These are phyloP conservation scores for Hyperoodon ampullatus DNA, from an alignment of 2,113 vertebrate species.

Conservation along the genomic window DNA sequence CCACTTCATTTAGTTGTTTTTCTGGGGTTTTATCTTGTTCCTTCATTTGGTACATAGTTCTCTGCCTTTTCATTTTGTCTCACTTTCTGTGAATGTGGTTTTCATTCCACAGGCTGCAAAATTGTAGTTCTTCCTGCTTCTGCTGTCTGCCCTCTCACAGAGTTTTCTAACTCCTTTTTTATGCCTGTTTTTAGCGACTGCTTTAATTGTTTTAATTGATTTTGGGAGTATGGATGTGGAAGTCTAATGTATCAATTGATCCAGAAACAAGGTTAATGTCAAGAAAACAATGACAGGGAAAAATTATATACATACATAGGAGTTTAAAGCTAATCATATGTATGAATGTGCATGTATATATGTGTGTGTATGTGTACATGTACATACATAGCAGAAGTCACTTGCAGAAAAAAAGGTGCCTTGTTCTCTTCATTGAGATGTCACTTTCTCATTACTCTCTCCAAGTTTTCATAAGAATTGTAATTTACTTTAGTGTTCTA, in stretches of 20 bases:
- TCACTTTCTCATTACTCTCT: constrained; percentile 77
- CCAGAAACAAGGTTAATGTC: background rate
- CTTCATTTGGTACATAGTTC: too few species aligned
- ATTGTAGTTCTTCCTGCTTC: too few species aligned
- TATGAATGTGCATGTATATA: rapidly evolving
- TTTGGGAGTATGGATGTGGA: background rate
- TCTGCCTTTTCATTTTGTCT: too few species aligned
- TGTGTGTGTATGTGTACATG: background rate
- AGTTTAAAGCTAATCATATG: background rate
- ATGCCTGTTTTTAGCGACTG: background rate
- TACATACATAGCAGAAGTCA: background rate
- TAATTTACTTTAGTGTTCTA: background rate
- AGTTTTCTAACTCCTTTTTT: background rate
- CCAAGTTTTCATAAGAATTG: background rate
- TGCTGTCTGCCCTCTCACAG: background rate
- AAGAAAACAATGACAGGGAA: background rate
- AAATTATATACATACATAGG: background rate
- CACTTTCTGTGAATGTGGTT: too few species aligned
- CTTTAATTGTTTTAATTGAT: background rate
- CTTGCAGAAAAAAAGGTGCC: constrained; percentile 60
- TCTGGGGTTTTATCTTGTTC: too few species aligned
- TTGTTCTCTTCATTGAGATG: constrained; percentile 76
- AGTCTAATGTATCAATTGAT: background rate
- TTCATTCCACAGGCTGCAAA: too few species aligned
- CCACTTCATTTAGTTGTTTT: too few species aligned